phyloP scores from a whole-genome alignment of 1,140 invertebrate genomes.

The Lepidostoma basale region DNA sequence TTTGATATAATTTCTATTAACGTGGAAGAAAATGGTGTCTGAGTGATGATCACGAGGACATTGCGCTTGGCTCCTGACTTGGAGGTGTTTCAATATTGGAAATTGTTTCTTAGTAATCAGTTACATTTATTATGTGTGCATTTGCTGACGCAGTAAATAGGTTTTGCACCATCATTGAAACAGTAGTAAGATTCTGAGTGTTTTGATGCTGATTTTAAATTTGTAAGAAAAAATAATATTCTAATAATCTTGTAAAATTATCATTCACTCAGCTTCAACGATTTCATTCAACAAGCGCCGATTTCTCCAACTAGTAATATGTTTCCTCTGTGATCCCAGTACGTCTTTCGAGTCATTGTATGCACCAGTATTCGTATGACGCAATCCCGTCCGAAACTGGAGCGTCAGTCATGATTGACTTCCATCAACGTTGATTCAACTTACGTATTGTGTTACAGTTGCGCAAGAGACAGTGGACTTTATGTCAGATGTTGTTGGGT shows the following conservation, averaged over 20 bases:
- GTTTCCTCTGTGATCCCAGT: no score
- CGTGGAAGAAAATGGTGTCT: no score
- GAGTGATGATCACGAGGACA: no score
- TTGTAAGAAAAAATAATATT: not conserved
- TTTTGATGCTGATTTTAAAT: not conserved
- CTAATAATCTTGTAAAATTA: not conserved
- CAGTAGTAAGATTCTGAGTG: not conserved
- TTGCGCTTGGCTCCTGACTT: no score
- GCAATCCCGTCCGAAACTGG: slow-evolving; percentile 14
- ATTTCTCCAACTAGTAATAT: not conserved
- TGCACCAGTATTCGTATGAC: slow-evolving; percentile 13
- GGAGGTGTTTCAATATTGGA: no score
- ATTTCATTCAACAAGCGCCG: not conserved
- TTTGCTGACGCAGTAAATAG: no score
- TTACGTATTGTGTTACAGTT: no score
- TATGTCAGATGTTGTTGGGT: not conserved
- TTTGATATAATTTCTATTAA: no score
- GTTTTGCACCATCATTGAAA: no score
- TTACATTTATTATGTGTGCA: no score
- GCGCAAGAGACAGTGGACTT: not conserved
- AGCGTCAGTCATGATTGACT: slow-evolving; percentile 23
- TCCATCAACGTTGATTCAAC: not conserved
- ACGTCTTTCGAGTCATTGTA: slow-evolving; percentile 4
- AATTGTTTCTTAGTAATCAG: no score
- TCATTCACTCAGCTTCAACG: not conserved